phyloP scores from a whole-genome alignment of 1,140 invertebrate species.

The Brachionus angularis region DNA sequence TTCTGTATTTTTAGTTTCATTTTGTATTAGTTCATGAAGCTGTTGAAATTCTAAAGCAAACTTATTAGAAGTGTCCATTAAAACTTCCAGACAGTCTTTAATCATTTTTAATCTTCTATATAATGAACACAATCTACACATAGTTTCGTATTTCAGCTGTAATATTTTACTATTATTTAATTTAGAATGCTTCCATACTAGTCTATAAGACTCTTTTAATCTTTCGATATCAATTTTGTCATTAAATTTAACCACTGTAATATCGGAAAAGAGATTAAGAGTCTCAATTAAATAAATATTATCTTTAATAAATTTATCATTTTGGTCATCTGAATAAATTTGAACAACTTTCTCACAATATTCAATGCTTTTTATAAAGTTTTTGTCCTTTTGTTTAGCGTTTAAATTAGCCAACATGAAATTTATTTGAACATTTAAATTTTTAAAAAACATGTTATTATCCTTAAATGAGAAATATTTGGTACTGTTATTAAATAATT shows the following conservation, averaged over 20 bases:
- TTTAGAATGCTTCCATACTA: not conserved
- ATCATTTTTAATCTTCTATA: not conserved
- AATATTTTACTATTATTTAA: not conserved
- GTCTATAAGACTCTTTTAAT: not conserved
- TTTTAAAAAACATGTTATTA: not conserved
- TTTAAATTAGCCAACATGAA: constrained; percentile 16
- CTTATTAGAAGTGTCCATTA: constrained; percentile 21
- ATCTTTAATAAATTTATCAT: not conserved
- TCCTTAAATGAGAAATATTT: not conserved
- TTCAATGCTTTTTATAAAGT: not conserved
- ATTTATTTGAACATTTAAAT: constrained; percentile 25
- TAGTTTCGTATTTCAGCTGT: constrained; percentile 21
- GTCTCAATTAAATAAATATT: not conserved
- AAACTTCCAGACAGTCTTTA: constrained; percentile 38
- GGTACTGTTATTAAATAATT: not conserved
- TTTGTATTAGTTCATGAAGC: constrained; percentile 2
- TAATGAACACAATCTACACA: constrained; percentile 21
- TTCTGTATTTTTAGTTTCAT: not conserved
- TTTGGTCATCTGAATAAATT: not conserved
- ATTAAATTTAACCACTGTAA: constrained; percentile 1
- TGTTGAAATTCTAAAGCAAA: constrained; percentile 31
- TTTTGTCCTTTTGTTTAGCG: constrained; percentile 16
- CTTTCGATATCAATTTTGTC: not conserved
- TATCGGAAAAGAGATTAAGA: not conserved
- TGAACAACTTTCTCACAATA: not conserved